These are phyloP conservation scores for Labrus mixtus DNA, from an alignment of 2,113 vertebrate genomes.

Conservation along the genomic window DNA sequence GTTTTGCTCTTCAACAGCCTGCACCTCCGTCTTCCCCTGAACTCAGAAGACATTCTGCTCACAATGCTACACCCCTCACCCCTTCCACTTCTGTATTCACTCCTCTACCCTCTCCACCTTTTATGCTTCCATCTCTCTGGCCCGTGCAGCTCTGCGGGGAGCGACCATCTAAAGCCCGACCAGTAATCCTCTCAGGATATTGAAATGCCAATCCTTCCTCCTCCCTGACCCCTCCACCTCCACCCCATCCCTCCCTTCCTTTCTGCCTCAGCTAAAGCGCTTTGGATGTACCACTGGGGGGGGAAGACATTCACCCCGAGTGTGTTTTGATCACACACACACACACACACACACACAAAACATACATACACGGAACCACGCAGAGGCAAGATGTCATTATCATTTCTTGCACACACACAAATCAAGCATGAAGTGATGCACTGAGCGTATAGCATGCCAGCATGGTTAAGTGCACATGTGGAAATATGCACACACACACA, in stretches of 20 bases:
- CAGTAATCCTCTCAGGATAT: constrained; percentile 82
- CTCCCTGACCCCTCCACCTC: constrained; percentile 66
- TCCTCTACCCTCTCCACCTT: constrained; percentile 46
- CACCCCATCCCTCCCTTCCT: constrained; percentile 52
- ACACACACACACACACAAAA: constrained; percentile 12
- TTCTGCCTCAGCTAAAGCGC: constrained; percentile 64
- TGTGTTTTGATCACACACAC: constrained; percentile 28
- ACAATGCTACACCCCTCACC: constrained; percentile 44
- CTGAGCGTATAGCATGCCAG: constrained; percentile 12
- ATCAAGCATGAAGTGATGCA: constrained; percentile 41
- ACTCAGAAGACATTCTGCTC: constrained; percentile 45
- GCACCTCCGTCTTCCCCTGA: constrained; percentile 9
- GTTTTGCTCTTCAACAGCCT: constrained; percentile 20
- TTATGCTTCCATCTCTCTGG: constrained; percentile 62
- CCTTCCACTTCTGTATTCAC: constrained; percentile 45
- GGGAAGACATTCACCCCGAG: constrained; percentile 49
- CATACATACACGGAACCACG: constrained; percentile 12
- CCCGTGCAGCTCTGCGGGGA: constrained; percentile 68
- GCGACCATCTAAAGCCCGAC: constrained; percentile 71
- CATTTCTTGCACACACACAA: constrained; percentile 27
- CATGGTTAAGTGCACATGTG: not conserved
- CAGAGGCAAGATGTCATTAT: constrained; percentile 33
- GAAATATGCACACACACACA: constrained; percentile 44
- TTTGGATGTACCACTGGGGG: constrained; percentile 66
- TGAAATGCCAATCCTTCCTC: constrained; percentile 81